These are phyloP conservation scores for Latrodectus geometricus DNA, from an alignment of 1,140 invertebrate genomes.

Conservation along the genomic window DNA sequence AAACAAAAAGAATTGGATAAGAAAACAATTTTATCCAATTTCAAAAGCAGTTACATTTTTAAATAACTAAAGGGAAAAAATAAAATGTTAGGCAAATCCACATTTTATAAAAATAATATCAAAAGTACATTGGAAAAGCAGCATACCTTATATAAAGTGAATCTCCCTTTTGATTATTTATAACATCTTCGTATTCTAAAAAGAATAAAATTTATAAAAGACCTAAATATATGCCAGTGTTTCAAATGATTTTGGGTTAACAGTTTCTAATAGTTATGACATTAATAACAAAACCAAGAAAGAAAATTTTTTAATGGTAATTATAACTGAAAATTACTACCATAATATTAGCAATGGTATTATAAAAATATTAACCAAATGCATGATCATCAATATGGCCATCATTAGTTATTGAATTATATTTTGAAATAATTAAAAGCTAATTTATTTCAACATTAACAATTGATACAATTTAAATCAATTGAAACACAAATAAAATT, in stretches of 20 bases:
- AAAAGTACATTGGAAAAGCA: not conserved
- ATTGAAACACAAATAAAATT: too few relatives aligned
- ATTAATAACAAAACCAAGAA: not conserved
- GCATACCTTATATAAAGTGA: constrained; percentile 73
- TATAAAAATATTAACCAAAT: too few relatives aligned
- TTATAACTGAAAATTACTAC: too few relatives aligned
- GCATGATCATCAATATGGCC: too few relatives aligned
- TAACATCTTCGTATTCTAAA: constrained; percentile 62
- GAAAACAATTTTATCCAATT: not conserved
- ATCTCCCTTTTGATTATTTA: constrained; percentile 83
- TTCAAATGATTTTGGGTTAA: not conserved
- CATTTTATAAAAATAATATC: not conserved
- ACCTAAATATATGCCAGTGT: not conserved
- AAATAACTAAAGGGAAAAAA: not conserved
- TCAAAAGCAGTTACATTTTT: not conserved
- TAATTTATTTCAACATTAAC: too few relatives aligned
- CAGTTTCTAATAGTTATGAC: not conserved
- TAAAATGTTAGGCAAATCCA: not conserved
- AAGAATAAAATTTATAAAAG: not conserved
- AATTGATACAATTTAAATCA: too few relatives aligned
- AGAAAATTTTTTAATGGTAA: not conserved
- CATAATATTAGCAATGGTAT: too few relatives aligned
- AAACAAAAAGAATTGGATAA: not conserved
- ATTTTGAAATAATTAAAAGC: too few relatives aligned
- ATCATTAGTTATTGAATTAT: too few relatives aligned